These are phyloP conservation scores for Ochotona princeps DNA, from an alignment of 2,113 vertebrate species.

Conservation along the genomic window DNA sequence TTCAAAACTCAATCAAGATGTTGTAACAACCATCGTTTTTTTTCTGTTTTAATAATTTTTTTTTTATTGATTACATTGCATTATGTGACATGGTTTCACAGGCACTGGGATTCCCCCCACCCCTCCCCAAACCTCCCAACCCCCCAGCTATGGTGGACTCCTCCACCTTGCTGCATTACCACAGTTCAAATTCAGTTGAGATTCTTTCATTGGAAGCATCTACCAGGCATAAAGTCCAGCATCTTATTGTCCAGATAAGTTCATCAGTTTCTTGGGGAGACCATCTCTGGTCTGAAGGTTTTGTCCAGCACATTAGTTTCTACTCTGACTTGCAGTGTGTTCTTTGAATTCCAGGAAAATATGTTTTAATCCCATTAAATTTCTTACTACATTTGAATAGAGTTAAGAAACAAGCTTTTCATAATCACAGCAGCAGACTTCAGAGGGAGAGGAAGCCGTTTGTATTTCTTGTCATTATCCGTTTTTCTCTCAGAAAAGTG, in stretches of 20 bases:
- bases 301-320: neutral
- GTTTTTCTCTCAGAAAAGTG: conserved; percentile 4
- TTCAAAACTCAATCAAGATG: conserved; percentile 23
- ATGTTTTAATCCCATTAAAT: neutral
- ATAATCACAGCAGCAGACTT: neutral
- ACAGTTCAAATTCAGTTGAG: too few relatives aligned
- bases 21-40: neutral
- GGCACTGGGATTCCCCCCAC: too few relatives aligned
- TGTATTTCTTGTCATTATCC: neutral
- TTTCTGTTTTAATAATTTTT: neutral
- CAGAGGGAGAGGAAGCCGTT: neutral
- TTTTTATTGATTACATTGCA: too few relatives aligned
- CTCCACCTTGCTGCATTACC: too few relatives aligned
- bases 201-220: too few relatives aligned
- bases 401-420: neutral
- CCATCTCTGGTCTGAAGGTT: too few relatives aligned
- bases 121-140: too few relatives aligned
- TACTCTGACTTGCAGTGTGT: neutral
- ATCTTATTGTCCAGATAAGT: too few relatives aligned
- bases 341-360: neutral
- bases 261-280: too few relatives aligned
- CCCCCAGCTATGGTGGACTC: too few relatives aligned
- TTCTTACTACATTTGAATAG: conserved; percentile 20
- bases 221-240: too few relatives aligned
- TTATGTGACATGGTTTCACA: too few relatives aligned